A percentile compares a stretch with the other conserved stretches of the same genome.
phyloP scores from a whole-genome alignment of 2,797 vertebrate species.

The Triplophysa yarkandensis region DNA sequence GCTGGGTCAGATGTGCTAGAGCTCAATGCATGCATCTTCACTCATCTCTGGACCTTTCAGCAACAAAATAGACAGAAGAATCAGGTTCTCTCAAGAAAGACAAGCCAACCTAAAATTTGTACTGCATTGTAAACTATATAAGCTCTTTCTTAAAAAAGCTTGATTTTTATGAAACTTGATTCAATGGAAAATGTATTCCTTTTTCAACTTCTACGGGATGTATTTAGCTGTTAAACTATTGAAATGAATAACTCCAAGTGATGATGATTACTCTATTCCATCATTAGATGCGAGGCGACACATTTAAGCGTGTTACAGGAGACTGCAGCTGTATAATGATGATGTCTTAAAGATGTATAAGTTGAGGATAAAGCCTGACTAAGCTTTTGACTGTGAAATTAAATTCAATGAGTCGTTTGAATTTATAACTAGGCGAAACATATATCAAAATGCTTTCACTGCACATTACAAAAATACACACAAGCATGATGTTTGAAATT shows the following conservation, averaged over 20 bases:
- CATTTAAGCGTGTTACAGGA: slow-evolving; percentile 26
- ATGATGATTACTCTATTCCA: slow-evolving; percentile 12
- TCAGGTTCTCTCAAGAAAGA: slow-evolving; percentile 29
- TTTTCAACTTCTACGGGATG: not conserved
- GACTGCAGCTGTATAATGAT: slow-evolving; percentile 24
- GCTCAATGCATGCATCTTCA: slow-evolving; percentile 8
- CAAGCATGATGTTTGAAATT: slow-evolving; percentile 3
- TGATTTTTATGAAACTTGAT: slow-evolving; percentile 1
- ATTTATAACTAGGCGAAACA: slow-evolving; percentile 4
- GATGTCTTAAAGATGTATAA: slow-evolving; percentile 42
- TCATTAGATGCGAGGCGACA: slow-evolving; percentile 4
- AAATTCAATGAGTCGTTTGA: slow-evolving; percentile 14
- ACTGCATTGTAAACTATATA: not conserved
- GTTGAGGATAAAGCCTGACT: slow-evolving; percentile 29
- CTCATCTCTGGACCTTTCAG: slow-evolving; percentile 38
- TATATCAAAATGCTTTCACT: slow-evolving; percentile 6
- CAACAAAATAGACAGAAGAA: slow-evolving; percentile 33
- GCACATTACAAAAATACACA: not conserved
- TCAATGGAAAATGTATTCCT: slow-evolving; percentile 3
- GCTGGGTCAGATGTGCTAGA: slow-evolving; percentile 23
- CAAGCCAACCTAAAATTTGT: not conserved
- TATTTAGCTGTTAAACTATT: slow-evolving; percentile 15
- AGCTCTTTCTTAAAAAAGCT: slow-evolving; percentile 6
- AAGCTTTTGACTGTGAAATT: slow-evolving; percentile 32
- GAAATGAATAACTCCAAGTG: slow-evolving; percentile 14